Percentiles rank a stretch among this genome's conserved stretches.
Evolutionary conservation across 2,113 vertebrate genomes (phyloP).

Genomic region (Platichthys stellatus): DNA sequence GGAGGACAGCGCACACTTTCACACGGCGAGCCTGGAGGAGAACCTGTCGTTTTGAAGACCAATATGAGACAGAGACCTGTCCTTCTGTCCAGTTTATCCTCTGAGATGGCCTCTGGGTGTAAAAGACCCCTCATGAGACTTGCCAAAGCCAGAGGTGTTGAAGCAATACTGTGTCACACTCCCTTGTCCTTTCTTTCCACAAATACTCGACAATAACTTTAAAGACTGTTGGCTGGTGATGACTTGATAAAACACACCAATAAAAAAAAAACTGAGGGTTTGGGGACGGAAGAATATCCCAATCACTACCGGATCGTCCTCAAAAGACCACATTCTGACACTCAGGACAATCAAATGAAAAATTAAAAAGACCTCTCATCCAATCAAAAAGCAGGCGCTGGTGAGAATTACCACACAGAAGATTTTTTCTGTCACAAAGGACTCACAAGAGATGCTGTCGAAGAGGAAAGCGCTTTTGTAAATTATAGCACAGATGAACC

Average conservation of each 20-base stretch:
- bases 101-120: slow-evolving; percentile 47
- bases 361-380: slow-evolving; percentile 29
- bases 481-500: slow-evolving; percentile 59
- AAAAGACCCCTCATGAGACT: slow-evolving; percentile 28
- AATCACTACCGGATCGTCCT: slow-evolving; percentile 46
- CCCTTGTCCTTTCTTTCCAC: slow-evolving; percentile 40
- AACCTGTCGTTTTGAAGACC: slow-evolving; percentile 24
- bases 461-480: slow-evolving; percentile 64
- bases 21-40: slow-evolving; percentile 2
- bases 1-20: slow-evolving; percentile 26
- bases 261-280: slow-evolving; percentile 24
- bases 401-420: slow-evolving; percentile 27
- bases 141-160: slow-evolving; percentile 64
- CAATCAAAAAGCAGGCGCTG: slow-evolving; percentile 44
- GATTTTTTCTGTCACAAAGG: slow-evolving; percentile 14
- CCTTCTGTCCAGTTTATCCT: slow-evolving; percentile 41
- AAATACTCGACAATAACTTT: slow-evolving; percentile 45
- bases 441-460: slow-evolving; percentile 24
- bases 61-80: slow-evolving; percentile 22
- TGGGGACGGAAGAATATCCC: slow-evolving; percentile 20
- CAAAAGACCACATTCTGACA: slow-evolving; percentile 62
- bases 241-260: slow-evolving; percentile 48
- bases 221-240: slow-evolving; percentile 59
- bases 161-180: slow-evolving; percentile 77
- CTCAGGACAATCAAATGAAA: slow-evolving; percentile 72